These are phyloP conservation scores for Masticophis lateralis DNA, from an alignment of 2,797 vertebrate genomes.

Conservation along the genomic window DNA sequence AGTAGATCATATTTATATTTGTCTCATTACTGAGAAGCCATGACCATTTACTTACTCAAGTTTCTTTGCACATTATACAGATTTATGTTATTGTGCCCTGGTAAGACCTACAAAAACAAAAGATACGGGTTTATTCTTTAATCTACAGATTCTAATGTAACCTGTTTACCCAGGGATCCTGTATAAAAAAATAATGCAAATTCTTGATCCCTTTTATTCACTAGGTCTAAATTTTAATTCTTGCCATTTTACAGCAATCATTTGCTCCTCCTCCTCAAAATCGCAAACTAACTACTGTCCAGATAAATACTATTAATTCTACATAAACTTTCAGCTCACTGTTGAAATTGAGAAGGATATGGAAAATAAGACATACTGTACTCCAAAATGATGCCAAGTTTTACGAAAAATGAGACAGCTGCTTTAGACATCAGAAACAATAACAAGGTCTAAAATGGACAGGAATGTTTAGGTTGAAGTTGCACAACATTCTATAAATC, in stretches of 20 bases:
- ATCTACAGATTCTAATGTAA: neutral
- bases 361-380: neutral
- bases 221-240: neutral
- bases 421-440: neutral
- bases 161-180: neutral
- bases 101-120: neutral
- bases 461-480: neutral
- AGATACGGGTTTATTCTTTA: neutral
- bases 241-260: neutral
- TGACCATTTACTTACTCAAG: neutral
- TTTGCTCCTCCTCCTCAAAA: neutral
- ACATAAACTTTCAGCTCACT: neutral
- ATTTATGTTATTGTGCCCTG: neutral
- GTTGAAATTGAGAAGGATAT: neutral
- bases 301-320: neutral
- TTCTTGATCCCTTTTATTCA: neutral
- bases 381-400: neutral
- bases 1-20: neutral
- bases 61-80: neutral
- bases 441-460: neutral
- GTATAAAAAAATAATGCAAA: neutral
- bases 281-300: neutral
- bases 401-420: neutral
- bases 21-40: neutral
- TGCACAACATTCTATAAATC: neutral